Evolutionary conservation across 2,797 vertebrate genomes (phyloP).

Genomic region (Odontamblyopus lacepedii): DNA sequence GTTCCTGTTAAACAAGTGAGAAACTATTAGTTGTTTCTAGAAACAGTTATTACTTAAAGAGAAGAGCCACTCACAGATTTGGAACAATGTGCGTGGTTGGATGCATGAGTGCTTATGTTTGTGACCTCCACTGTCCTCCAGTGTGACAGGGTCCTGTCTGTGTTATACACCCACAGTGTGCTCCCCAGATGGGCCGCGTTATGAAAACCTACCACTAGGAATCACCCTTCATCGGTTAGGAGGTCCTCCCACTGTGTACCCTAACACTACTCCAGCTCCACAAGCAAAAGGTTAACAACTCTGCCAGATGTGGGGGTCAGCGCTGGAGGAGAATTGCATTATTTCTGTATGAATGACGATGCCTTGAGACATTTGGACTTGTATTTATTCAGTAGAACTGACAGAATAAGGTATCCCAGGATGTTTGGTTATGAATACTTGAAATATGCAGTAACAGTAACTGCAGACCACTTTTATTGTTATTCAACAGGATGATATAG

Average conservation of each 20-base stretch:
- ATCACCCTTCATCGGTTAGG: constrained; percentile 24
- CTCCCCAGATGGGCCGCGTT: constrained; percentile 63
- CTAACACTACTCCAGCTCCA: constrained; percentile 51
- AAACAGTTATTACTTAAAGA: background rate
- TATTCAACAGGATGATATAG: constrained; percentile 47
- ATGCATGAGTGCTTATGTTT: constrained; percentile 43
- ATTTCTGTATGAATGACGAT: constrained; percentile 71
- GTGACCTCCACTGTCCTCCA: constrained; percentile 71
- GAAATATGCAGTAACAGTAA: constrained; percentile 55
- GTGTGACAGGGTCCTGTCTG: constrained; percentile 68
- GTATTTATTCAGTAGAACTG: constrained; percentile 68
- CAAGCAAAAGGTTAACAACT: constrained; percentile 69
- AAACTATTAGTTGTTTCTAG: background rate
- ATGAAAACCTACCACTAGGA: constrained; percentile 47
- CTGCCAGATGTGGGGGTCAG: constrained; percentile 66
- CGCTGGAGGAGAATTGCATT: constrained; percentile 63
- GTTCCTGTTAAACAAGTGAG: background rate
- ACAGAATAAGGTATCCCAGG: constrained; percentile 54
- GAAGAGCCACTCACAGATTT: constrained; percentile 4
- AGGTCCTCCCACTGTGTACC: constrained; percentile 46
- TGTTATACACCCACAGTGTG: constrained; percentile 56
- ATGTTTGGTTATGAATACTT: constrained; percentile 53
- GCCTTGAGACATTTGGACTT: constrained; percentile 69
- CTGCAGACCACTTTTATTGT: constrained; percentile 37
- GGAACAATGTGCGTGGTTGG: constrained; percentile 42